Evolutionary conservation across 2,888 invertebrate genomes (phyloP), one percentile per base, ranked within the genome.

Genomic region (Lycia hirtaria): DNA sequence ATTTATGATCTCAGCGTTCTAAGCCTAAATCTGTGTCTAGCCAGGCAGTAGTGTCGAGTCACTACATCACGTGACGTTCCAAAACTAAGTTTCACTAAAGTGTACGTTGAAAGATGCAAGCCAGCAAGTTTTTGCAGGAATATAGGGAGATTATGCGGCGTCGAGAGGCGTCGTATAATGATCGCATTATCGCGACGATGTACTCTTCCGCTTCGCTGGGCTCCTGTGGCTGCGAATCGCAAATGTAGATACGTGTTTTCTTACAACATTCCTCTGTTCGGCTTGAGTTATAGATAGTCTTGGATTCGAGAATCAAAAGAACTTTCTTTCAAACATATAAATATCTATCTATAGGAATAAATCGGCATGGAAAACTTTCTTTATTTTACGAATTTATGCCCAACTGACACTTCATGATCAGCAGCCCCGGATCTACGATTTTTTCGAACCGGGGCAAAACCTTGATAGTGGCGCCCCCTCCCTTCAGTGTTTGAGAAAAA

Each of bases 81-180:
- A 9, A 9, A 69, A 72, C n/a, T 17, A 33, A 35, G 33, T 30
- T 53, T 30, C 40, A 62, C 75, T 48, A 66, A 71, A 69, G 59
- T 77, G 73, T 75, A 69, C 74, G 28, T 77, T 72, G 79, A 80
- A 85, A 85, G 85, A 83, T 85, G 87, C 85, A 86, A 86, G 87
- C 83, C 80, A 74, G 80, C 75, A 83, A 85, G 87, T 91, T 91
- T 92, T 92, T 89, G 89, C 78, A 47, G 37, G 44, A 41, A 41
- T 24, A 48, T 53, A 58, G 57, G 57, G 48, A 58, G 48, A 90
- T 90, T 90, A 90, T 90, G 87, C 88, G 81, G 81, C 76, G 76
- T 85, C 72, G 81, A 85, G 89, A 81, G 81, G 75, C 75, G 78
- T 75, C 80, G 79, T 87, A 92, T 92, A 91, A 92, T 92, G 89